phyloP scores from a whole-genome alignment of 2,888 invertebrate species.

The Poecilus cupreus region DNA sequence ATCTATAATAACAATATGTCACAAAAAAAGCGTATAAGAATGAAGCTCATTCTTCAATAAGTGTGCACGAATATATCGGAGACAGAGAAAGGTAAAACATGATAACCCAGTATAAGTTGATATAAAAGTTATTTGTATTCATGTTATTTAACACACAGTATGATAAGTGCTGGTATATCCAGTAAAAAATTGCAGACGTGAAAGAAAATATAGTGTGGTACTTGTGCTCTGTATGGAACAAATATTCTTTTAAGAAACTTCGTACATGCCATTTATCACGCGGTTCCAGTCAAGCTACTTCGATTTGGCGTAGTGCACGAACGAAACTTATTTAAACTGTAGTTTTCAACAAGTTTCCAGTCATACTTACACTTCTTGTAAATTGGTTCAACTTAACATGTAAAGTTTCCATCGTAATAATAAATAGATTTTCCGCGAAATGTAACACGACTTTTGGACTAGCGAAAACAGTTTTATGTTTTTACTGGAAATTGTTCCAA shows the following conservation, averaged over 20 bases:
- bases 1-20: no score
- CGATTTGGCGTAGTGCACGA: constrained; percentile 26
- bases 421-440: constrained; percentile 45
- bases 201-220: constrained; percentile 24
- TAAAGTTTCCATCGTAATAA: constrained; percentile 44
- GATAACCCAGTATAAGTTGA: no score
- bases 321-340: constrained; percentile 38
- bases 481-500: constrained; percentile 29
- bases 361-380: constrained; percentile 39
- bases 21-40: no score
- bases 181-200: constrained; percentile 26
- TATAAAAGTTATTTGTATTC: constrained; percentile 17
- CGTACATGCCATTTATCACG: constrained; percentile 36
- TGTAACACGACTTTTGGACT: constrained; percentile 34
- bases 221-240: constrained; percentile 5
- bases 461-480: constrained; percentile 41
- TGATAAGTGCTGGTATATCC: neutral
- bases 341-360: constrained; percentile 35
- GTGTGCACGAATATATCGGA: no score
- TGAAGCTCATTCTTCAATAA: no score
- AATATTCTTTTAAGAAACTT: constrained; percentile 33
- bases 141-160: constrained; percentile 1
- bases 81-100: no score
- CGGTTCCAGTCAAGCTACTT: constrained; percentile 22
- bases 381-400: constrained; percentile 46